Evolutionary conservation across 2,113 vertebrate genomes (phyloP).

Genomic region (Larimichthys polyactis): DNA sequence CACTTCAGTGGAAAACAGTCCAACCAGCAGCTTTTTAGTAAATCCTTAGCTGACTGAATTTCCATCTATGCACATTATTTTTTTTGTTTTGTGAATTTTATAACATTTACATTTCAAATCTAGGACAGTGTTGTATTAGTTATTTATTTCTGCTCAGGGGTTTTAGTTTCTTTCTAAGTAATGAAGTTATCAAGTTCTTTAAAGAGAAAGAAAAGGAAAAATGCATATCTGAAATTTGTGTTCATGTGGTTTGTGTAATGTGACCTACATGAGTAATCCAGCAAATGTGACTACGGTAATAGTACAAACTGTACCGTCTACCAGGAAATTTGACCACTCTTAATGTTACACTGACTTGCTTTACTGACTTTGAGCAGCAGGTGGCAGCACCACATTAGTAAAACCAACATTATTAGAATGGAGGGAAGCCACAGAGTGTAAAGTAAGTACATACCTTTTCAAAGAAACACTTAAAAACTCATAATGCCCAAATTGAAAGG

Average conservation of each 20-base stretch:
- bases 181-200: not conserved
- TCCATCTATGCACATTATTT: not conserved
- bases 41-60: not conserved
- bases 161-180: not conserved
- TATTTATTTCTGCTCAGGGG: not conserved
- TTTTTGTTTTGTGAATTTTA: not conserved
- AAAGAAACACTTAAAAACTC: not conserved
- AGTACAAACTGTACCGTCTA: not conserved
- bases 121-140: too few species aligned
- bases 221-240: too few species aligned
- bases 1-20: not conserved
- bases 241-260: not conserved
- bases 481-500: not conserved
- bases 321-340: not conserved
- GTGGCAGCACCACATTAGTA: slow-evolving; percentile 70
- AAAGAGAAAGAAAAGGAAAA: not conserved
- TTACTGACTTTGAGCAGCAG: slow-evolving; percentile 54
- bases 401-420: slow-evolving; percentile 1
- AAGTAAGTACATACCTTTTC: not conserved
- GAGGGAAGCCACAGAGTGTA: not conserved
- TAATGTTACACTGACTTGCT: not conserved
- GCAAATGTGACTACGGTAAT: slow-evolving; percentile 6
- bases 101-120: not conserved
- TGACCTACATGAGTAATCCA: not conserved
- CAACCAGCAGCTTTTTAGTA: not conserved